These are phyloP conservation scores for Epinephelus lanceolatus DNA, from an alignment of 2,113 vertebrate genomes.

Conservation along the genomic window DNA sequence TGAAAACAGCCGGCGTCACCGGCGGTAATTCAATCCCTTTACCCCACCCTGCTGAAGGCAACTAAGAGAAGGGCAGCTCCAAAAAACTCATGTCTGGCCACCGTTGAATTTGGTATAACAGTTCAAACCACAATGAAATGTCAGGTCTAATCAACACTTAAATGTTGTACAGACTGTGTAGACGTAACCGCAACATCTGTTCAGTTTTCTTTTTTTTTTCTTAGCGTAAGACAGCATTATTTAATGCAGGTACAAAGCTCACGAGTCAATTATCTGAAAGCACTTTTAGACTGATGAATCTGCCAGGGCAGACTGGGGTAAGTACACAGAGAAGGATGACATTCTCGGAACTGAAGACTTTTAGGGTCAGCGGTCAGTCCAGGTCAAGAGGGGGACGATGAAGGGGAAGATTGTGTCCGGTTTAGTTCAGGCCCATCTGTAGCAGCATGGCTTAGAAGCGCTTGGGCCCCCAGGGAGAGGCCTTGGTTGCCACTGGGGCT, in stretches of 20 bases:
- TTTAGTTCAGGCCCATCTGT: constrained; percentile 52
- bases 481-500: constrained; percentile 92
- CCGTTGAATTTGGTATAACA: constrained; percentile 77
- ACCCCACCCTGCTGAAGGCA: constrained; percentile 82
- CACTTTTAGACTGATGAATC: constrained; percentile 70
- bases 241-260: constrained; percentile 71
- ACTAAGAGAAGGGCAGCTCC: constrained; percentile 81
- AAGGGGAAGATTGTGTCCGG: constrained; percentile 70
- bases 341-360: constrained; percentile 75
- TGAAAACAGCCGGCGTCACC: constrained; percentile 53
- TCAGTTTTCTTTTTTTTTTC: constrained; percentile 27
- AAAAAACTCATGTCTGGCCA: constrained; percentile 67
- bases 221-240: constrained; percentile 49
- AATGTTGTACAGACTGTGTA: constrained; percentile 45
- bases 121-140: constrained; percentile 76
- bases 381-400: constrained; percentile 58
- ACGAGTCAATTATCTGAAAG: constrained; percentile 74
- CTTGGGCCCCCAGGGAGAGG: constrained; percentile 98
- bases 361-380: constrained; percentile 79
- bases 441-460: constrained; percentile 88
- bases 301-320: constrained; percentile 52
- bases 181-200: constrained; percentile 47
- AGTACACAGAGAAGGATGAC: constrained; percentile 65
- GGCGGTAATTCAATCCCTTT: constrained; percentile 69
- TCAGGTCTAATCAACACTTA: constrained; percentile 65